Evolutionary conservation across 2,888 invertebrate genomes (phyloP).

Genomic region (Plagodis dolabraria): DNA sequence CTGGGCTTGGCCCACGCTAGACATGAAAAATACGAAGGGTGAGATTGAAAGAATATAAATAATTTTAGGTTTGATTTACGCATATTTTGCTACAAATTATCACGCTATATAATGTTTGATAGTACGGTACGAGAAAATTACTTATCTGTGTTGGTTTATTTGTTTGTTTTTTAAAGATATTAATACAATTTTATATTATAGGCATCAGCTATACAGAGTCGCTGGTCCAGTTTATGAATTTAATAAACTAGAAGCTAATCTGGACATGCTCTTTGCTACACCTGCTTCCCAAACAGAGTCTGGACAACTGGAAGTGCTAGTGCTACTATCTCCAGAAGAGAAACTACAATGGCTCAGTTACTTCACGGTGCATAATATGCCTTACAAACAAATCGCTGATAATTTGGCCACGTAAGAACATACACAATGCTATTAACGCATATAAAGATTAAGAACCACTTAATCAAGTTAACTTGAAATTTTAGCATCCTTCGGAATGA

Average conservation of each 20-base stretch:
- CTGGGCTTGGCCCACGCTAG: slow-evolving; percentile 54
- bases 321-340: slow-evolving; percentile 65
- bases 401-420: slow-evolving; percentile 68
- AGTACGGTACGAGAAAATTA: too few relatives aligned
- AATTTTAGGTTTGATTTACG: too few relatives aligned
- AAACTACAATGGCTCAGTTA: slow-evolving; percentile 64
- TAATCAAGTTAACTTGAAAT: neutral
- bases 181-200: slow-evolving; percentile 32
- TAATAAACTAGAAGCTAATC: slow-evolving; percentile 50
- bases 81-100: too few relatives aligned
- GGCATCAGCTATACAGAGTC: slow-evolving; percentile 69
- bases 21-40: slow-evolving; percentile 79
- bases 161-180: too few relatives aligned
- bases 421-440: too few relatives aligned
- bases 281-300: slow-evolving; percentile 53
- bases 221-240: slow-evolving; percentile 58
- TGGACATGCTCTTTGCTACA: slow-evolving; percentile 64
- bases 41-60: slow-evolving; percentile 31
- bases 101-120: too few relatives aligned
- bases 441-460: too few relatives aligned
- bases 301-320: slow-evolving; percentile 62
- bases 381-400: slow-evolving; percentile 60
- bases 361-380: slow-evolving; percentile 58
- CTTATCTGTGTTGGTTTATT: too few relatives aligned
- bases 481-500: slow-evolving; percentile 67